Evolutionary conservation across 2,797 vertebrate genomes (phyloP).

Genomic region (Gallinago stenura): DNA sequence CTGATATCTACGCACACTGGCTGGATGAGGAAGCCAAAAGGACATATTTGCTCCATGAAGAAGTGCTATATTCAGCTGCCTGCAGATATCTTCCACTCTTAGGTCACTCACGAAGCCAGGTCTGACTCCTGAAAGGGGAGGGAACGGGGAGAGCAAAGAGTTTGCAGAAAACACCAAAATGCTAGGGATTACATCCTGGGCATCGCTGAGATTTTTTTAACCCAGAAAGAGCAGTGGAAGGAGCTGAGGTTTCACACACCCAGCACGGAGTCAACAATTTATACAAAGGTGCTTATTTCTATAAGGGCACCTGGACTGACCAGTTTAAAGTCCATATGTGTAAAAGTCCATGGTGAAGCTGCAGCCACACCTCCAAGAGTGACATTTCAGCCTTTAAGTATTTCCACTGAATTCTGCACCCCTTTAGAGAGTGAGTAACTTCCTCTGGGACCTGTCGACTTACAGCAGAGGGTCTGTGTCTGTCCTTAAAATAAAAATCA

Average conservation of each 20-base stretch:
- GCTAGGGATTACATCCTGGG: neutral
- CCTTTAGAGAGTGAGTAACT: neutral
- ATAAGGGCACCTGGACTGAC: neutral
- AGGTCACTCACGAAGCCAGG: neutral
- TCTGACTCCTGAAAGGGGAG: neutral
- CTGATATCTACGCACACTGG: neutral
- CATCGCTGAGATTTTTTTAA: neutral
- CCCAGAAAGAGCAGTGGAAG: neutral
- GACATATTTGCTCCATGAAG: conserved; percentile 15
- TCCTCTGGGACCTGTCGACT: neutral
- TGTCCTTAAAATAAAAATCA: neutral
- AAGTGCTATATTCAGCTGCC: conserved; percentile 1
- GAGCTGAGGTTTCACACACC: neutral
- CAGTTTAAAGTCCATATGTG: neutral
- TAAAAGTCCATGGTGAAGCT: neutral
- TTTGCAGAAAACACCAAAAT: neutral
- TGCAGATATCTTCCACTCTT: conserved; percentile 5
- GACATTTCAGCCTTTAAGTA: neutral
- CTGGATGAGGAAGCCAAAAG: conserved; percentile 25
- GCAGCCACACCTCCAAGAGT: neutral
- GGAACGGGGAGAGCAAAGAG: neutral
- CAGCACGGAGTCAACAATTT: neutral
- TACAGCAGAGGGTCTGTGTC: neutral
- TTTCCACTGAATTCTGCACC: neutral
- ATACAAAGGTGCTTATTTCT: neutral